Base-by-base conservation (phyloP, 1,140 invertebrate genomes). In the Camponotus pennsylvanicus region DNA sequence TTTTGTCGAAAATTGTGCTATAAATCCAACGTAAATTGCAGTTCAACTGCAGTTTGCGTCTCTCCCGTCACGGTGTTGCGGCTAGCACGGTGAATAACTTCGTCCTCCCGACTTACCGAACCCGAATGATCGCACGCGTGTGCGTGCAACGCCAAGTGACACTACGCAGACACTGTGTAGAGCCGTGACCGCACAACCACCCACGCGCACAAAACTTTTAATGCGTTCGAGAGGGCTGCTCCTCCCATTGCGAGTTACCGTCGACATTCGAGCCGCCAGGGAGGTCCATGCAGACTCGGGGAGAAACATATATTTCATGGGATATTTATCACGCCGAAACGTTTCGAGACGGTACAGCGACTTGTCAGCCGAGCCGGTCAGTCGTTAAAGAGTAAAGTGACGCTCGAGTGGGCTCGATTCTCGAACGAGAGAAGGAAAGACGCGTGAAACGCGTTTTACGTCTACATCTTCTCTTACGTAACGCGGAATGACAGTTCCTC, bases 131-230 rank as follows among this genome's bases (percentile, higher is more conserved):
- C 27, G 8, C 1, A 11, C 61, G 73, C 61, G 80, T 88, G 71
- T 69, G 63, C 55, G 15, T 4, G 82, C 13, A 79, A 49, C 84
- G 61, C 84, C 92, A 90, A 61, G 90, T 93, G 93, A 94, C 92
- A 93, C 88, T 89, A 83, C 77, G 78, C 93, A 93, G 93, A 92
- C 83, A 87, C 89, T 89, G 77, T 85, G 76, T 61, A 71, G 82
- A 42, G 11, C 18, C 40, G 79, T 73, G 79, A 90, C 89, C 84
- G 18, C 88, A 75, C 34, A 90, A 70, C 83, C 88, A 92, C 89
- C 89, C 92, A 92, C 85, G 88, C 45, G 59, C 64, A 59, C 71
- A 78, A 59, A 27, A 40, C 6, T 55, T 75, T 63, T 82, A 61
- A 27, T 59, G 32, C n/a, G 32, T n/a, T 21, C 32, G 55, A 70